phyloP scores from a whole-genome alignment of 2,113 vertebrate species.

The Theristicus caerulescens region DNA sequence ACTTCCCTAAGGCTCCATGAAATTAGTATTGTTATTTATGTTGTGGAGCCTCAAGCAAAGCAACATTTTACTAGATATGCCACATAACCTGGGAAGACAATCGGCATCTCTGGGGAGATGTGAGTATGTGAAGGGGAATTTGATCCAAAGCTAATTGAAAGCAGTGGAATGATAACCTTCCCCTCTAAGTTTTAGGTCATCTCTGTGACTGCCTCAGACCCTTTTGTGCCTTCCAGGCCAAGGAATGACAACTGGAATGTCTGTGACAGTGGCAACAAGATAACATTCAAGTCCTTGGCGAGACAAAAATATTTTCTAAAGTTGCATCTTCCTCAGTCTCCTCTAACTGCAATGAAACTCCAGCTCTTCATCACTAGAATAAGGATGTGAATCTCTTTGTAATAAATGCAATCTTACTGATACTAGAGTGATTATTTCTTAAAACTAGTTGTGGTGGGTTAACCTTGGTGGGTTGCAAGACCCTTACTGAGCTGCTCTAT shows the following conservation, averaged over 20 bases:
- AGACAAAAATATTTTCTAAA: background rate
- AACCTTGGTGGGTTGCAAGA: background rate
- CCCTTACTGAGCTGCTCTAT: background rate
- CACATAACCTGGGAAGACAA: background rate
- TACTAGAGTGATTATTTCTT: background rate
- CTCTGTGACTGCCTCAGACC: background rate
- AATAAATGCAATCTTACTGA: background rate
- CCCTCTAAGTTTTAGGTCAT: background rate
- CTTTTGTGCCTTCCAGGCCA: background rate
- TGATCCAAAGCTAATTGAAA: background rate
- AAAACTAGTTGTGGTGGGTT: background rate
- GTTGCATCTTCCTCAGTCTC: background rate
- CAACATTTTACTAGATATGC: background rate
- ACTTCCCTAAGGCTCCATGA: background rate
- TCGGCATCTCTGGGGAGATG: background rate
- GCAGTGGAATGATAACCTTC: background rate
- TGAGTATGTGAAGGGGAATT: background rate
- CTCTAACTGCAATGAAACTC: background rate
- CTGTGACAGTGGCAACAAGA: background rate
- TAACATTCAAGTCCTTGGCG: background rate
- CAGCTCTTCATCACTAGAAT: background rate
- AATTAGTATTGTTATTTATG: background rate
- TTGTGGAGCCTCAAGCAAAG: background rate
- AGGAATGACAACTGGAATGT: background rate
- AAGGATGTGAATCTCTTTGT: background rate